Conservation (phyloP, 2,113 vertebrate species). For the Silurus asotus region DNA sequence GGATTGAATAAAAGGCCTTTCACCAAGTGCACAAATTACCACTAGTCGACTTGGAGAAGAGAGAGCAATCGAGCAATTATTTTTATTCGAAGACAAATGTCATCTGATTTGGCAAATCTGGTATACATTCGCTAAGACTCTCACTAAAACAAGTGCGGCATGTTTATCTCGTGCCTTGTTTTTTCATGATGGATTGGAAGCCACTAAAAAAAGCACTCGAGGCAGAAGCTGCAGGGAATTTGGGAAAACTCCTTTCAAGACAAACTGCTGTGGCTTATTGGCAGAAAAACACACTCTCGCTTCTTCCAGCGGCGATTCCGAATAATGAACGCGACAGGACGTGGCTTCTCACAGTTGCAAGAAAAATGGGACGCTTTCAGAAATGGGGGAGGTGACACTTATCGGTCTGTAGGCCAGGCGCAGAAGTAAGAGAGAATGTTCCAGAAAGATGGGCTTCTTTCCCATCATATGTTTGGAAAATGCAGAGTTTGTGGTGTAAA, state of each 20-base stretch:
- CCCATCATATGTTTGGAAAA: not conserved
- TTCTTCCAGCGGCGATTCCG: not conserved
- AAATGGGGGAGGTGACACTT: constrained; percentile 8
- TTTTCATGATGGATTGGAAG: constrained; percentile 23
- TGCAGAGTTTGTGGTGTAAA: not conserved
- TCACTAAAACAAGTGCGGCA: not conserved
- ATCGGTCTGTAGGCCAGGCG: not conserved
- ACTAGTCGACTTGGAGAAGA: not conserved
- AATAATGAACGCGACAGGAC: constrained; percentile 23
- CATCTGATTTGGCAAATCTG: constrained; percentile 8
- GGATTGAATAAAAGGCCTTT: too few relatives aligned
- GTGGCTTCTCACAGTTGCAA: constrained; percentile 1
- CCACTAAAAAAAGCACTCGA: not conserved
- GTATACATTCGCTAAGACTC: not conserved
- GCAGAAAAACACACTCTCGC: constrained; percentile 12
- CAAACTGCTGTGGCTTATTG: constrained; percentile 28
- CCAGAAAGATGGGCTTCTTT: not conserved
- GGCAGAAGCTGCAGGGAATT: constrained; percentile 10
- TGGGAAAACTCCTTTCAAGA: constrained; percentile 29
- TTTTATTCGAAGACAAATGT: not conserved
- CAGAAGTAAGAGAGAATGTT: not conserved
- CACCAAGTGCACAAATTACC: too few relatives aligned
- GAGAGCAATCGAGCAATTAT: not conserved
- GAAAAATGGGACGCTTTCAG: constrained; percentile 29
- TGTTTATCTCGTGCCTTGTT: constrained; percentile 19